These are phyloP conservation scores for Lucinisca nassula DNA, from an alignment of 2,888 invertebrate genomes.

Conservation along the genomic window DNA sequence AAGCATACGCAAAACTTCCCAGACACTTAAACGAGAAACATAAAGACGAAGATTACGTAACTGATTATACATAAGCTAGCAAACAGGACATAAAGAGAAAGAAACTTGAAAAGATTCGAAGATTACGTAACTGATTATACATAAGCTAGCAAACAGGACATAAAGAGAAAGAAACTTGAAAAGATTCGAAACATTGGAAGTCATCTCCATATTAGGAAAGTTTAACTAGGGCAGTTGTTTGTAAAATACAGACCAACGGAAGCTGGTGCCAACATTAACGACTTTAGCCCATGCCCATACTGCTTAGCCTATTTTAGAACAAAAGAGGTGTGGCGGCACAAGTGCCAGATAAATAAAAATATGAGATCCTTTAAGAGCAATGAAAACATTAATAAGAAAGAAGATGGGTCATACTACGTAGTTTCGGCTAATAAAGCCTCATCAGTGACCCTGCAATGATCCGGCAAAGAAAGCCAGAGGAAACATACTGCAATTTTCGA, in stretches of 20 bases:
- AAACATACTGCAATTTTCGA: too few relatives aligned
- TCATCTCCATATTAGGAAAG: background rate
- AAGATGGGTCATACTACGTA: too few relatives aligned
- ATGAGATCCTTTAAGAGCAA: too few relatives aligned
- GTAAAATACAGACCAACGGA: background rate
- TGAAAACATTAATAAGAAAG: too few relatives aligned
- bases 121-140: background rate
- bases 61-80: background rate
- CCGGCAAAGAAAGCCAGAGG: too few relatives aligned
- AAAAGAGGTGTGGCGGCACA: background rate
- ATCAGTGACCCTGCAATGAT: too few relatives aligned
- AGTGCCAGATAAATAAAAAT: background rate
- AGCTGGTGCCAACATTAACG: background rate
- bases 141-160: background rate
- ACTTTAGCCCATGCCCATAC: background rate
- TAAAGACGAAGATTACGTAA: background rate
- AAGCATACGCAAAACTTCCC: background rate
- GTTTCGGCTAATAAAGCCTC: too few relatives aligned
- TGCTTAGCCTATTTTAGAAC: background rate
- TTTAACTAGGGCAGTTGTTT: background rate
- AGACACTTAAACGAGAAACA: background rate
- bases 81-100: background rate
- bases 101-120: background rate
- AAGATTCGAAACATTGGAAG: background rate
- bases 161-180: background rate